Evolutionary conservation across 2,113 vertebrate genomes (phyloP).

Genomic region (Pachyramphus minor): DNA sequence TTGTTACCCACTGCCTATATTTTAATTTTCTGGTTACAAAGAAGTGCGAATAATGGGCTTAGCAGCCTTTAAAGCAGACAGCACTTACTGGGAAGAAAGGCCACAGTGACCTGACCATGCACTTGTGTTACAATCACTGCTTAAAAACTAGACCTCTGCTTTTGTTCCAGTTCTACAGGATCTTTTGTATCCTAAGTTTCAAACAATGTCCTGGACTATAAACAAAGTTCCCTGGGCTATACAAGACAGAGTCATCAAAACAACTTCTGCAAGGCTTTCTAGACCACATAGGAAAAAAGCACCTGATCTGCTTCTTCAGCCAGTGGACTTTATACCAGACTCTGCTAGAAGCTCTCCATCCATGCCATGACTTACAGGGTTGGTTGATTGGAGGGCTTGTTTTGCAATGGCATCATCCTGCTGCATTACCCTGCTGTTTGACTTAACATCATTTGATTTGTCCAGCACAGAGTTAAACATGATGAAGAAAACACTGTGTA

Average conservation of each 20-base stretch:
- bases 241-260: neutral
- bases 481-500: neutral
- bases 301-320: no score
- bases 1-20: neutral
- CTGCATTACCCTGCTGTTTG: neutral
- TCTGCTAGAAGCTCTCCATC: neutral
- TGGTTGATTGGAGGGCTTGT: neutral
- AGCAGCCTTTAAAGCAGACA: neutral
- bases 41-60: neutral
- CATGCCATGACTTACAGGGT: neutral
- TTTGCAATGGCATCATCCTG: neutral
- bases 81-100: neutral
- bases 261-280: neutral
- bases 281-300: fast-evolving
- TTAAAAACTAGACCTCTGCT: neutral
- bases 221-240: neutral
- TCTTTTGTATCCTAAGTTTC: neutral
- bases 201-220: neutral
- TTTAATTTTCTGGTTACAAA: neutral
- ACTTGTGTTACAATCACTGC: neutral
- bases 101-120: neutral
- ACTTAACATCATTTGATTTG: neutral
- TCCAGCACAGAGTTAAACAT: neutral
- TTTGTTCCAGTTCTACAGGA: neutral
- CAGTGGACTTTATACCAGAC: fast-evolving